Evolutionary conservation across 2,888 invertebrate genomes (phyloP).

Genomic region (Drosophila vallismaia): DNA sequence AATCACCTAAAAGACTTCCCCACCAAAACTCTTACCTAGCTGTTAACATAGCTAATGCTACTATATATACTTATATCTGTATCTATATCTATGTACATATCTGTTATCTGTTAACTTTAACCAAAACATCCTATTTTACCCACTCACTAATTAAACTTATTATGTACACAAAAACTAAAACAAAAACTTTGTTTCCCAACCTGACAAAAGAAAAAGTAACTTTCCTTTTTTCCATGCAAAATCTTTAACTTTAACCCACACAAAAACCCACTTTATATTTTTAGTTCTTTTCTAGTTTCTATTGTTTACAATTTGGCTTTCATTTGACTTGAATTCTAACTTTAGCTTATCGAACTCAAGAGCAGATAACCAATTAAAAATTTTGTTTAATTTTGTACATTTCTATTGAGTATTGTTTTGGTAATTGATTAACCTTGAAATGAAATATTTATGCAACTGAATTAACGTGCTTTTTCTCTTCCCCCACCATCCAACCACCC

Average conservation of each 20-base stretch:
- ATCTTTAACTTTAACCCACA: constrained; percentile 22
- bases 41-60: constrained; percentile 39
- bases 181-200: constrained; percentile 14
- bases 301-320: constrained; percentile 25
- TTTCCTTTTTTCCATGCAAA: constrained; percentile 33
- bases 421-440: constrained; percentile 51
- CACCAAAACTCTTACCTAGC: constrained; percentile 7
- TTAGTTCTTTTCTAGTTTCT: constrained; percentile 1
- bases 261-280: constrained; percentile 11
- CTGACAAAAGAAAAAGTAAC: constrained; percentile 7
- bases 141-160: constrained; percentile 33
- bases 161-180: constrained; percentile 20
- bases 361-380: constrained; percentile 36
- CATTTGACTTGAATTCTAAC: constrained; percentile 18
- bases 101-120: constrained; percentile 16
- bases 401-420: constrained; percentile 35
- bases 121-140: constrained; percentile 23
- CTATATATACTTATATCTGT: constrained; percentile 20
- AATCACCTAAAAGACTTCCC: constrained; percentile 6
- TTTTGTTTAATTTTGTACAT: constrained; percentile 27
- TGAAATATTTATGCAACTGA: constrained; percentile 4
- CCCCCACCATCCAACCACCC: constrained; percentile 1
- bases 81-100: constrained; percentile 15
- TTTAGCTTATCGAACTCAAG: constrained; percentile 13
- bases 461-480: constrained; percentile 52